Percentiles rank a stretch among this genome's conserved stretches.
Conservation (phyloP, 1,140 invertebrate species). For the Euwallacea fornicatus region DNA sequence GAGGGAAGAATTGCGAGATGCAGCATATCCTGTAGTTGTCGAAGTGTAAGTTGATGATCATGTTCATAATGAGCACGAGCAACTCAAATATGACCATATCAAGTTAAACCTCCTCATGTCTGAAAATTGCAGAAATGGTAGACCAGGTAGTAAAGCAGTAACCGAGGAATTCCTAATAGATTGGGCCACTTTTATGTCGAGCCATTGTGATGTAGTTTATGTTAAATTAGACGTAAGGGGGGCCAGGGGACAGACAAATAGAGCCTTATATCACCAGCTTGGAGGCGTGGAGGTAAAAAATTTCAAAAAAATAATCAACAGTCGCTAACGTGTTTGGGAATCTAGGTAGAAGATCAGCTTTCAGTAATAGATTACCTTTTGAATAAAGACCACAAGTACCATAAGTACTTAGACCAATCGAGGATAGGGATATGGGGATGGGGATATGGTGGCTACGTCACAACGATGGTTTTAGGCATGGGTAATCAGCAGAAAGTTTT, state of each 20-base stretch:
- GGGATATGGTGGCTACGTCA: slow-evolving; percentile 95
- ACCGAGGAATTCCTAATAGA: slow-evolving; percentile 83
- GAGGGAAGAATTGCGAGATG: slow-evolving; percentile 79
- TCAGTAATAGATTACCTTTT: slow-evolving; percentile 81
- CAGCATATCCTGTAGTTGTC: slow-evolving; percentile 80
- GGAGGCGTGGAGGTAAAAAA: slow-evolving; percentile 78
- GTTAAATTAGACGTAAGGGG: slow-evolving; percentile 86
- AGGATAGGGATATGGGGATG: slow-evolving; percentile 93
- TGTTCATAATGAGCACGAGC: not conserved
- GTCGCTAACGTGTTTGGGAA: not conserved
- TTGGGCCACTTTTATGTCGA: slow-evolving; percentile 93
- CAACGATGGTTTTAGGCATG: slow-evolving; percentile 83
- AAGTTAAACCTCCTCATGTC: not conserved
- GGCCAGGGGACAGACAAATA: slow-evolving; percentile 77
- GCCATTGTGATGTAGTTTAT: slow-evolving; percentile 87
- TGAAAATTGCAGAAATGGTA: slow-evolving; percentile 71
- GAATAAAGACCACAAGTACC: slow-evolving; percentile 58
- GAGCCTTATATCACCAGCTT: slow-evolving; percentile 74
- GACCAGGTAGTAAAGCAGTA: slow-evolving; percentile 85
- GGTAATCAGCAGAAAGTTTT: slow-evolving; percentile 83
- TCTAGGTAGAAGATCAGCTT: slow-evolving; percentile 35
- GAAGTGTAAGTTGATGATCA: slow-evolving; percentile 65
- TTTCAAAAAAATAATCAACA: not conserved
- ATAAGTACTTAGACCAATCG: slow-evolving; percentile 83
- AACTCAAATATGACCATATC: not conserved